phyloP scores from a whole-genome alignment of 1,140 invertebrate genomes.

The Copidosoma floridanum region DNA sequence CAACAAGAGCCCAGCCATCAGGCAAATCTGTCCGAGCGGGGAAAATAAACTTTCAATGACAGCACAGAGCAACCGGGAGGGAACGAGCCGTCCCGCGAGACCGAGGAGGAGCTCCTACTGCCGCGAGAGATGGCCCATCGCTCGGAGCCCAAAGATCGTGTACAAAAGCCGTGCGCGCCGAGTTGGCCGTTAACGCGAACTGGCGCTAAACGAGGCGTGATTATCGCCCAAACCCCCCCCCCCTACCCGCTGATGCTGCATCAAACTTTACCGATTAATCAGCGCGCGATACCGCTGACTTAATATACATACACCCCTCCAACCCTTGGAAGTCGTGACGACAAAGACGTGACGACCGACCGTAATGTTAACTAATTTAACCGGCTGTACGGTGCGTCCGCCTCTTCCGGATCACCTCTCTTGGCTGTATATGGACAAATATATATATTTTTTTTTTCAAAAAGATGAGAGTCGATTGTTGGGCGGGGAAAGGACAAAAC shows the following conservation, averaged over 20 bases:
- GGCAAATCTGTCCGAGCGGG: slow-evolving; percentile 1
- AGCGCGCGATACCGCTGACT: slow-evolving; percentile 32
- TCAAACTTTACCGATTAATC: slow-evolving; percentile 55
- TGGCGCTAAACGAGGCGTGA: slow-evolving; percentile 50
- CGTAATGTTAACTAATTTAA: slow-evolving; percentile 56
- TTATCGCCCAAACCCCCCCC: slow-evolving; percentile 50
- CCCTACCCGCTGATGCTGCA: slow-evolving; percentile 38
- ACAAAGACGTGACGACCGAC: slow-evolving; percentile 45
- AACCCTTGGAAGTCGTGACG: no score
- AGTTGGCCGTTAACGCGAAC: slow-evolving; percentile 39
- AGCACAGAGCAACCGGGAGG: slow-evolving; percentile 2
- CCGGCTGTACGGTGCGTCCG: slow-evolving; percentile 45
- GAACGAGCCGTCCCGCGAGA: not conserved
- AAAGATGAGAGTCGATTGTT: not conserved
- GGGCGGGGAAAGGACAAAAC: not conserved
- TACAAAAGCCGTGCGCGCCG: no score
- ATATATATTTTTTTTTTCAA: no score
- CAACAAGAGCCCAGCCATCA: no score
- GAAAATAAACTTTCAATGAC: slow-evolving; percentile 26
- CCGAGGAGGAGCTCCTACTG: not conserved
- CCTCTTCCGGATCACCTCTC: not conserved
- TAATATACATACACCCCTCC: slow-evolving; percentile 16
- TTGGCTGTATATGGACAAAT: not conserved
- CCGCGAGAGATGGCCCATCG: slow-evolving; percentile 2
- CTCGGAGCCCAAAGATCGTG: slow-evolving; percentile 17